phyloP scores from a whole-genome alignment of 2,797 vertebrate genomes.

The Rhincodon typus region DNA sequence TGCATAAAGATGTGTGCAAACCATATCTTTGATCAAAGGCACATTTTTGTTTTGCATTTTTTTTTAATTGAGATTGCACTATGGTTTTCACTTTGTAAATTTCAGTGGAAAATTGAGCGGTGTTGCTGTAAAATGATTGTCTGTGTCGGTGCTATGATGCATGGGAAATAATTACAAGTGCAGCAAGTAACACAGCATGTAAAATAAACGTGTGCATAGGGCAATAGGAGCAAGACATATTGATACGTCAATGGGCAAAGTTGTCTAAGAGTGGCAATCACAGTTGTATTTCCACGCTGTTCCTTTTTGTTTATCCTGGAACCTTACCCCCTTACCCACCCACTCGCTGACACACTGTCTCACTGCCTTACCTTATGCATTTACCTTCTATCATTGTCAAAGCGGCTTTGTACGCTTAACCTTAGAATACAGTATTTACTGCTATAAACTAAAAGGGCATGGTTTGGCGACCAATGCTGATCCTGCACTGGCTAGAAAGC shows the following conservation, averaged over 20 bases:
- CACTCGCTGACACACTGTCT: no score
- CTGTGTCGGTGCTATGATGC: background rate
- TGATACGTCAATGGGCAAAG: background rate
- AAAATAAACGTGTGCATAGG: background rate
- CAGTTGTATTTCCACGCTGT: no score
- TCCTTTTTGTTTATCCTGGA: no score
- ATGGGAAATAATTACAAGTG: conserved; percentile 17
- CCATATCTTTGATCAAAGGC: background rate
- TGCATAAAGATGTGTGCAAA: background rate
- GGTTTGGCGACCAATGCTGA: no score
- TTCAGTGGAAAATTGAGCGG: background rate
- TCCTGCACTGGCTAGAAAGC: no score
- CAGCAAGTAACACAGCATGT: background rate
- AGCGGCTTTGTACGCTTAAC: no score
- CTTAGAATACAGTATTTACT: no score
- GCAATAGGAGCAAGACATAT: background rate
- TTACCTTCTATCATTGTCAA: no score
- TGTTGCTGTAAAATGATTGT: background rate
- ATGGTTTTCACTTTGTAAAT: background rate
- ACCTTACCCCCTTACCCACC: no score
- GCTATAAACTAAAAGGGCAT: no score
- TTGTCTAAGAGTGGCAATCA: no score
- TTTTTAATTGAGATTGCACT: background rate
- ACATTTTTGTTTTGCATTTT: background rate
- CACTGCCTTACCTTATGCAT: no score